Conservation (phyloP, 2,888 invertebrate genomes). For the Oscheius sp. region DNA sequence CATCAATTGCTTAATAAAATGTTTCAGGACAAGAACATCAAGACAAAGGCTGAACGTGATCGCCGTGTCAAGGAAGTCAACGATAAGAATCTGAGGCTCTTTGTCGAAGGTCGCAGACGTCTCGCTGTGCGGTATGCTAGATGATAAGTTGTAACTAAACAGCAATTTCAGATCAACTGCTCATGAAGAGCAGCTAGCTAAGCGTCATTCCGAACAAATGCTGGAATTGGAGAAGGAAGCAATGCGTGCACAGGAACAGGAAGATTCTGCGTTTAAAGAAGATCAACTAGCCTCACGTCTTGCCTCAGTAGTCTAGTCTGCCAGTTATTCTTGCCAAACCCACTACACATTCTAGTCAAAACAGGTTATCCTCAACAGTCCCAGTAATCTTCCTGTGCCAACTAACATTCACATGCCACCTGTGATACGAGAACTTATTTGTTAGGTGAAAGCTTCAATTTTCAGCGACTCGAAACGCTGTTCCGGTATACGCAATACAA, state of each 20-base stretch:
- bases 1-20: background rate
- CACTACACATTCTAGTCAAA: conserved; percentile 8
- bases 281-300: conserved; percentile 67
- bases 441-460: conserved; percentile 19
- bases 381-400: conserved; percentile 10
- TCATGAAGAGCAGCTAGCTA: conserved; percentile 70
- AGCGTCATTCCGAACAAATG: conserved; percentile 67
- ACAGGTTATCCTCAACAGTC: background rate
- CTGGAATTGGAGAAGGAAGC: conserved; percentile 67
- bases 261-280: conserved; percentile 69
- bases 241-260: conserved; percentile 64
- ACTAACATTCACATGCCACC: conserved; percentile 7
- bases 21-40: conserved; percentile 87
- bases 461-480: background rate
- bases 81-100: conserved; percentile 79
- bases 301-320: conserved; percentile 65
- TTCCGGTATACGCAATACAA: conserved; percentile 22
- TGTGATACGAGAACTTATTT: conserved; percentile 19
- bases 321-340: conserved; percentile 9
- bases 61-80: conserved; percentile 89
- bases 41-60: conserved; percentile 93
- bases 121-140: conserved; percentile 64
- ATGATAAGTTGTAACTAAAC: background rate
- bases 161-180: conserved; percentile 57
- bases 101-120: conserved; percentile 72